Evolutionary conservation across 2,113 vertebrate genomes (phyloP), one percentile per base, ranked within the genome.

Genomic region (Oryzias curvinotus): DNA sequence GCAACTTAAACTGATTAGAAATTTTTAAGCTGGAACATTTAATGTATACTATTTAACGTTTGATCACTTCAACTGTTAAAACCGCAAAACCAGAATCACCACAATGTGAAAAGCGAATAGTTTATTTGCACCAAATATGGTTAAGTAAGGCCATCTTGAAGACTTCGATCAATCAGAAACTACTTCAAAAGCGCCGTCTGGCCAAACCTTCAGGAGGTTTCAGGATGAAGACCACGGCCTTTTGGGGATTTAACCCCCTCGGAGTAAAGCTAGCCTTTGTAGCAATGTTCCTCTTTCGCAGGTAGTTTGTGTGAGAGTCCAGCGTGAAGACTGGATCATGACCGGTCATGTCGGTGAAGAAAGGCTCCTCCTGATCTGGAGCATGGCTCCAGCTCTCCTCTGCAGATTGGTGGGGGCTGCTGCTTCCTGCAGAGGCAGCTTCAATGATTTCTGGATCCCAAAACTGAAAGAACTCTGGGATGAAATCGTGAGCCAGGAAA

Each of bases 281-380:
- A 16, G 64, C 67, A 2, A 64, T 18, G 41, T 57, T 47, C 74
- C 77, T n/a, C 42, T 28, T n/a, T 49, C 26, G 41, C 14, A 44
- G 59, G 62, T 81, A 84, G 36, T 62, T 23, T 19, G 81, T 75
- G 19, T 66, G 65, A 46, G 62, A 57, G 17, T 55, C 54, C 46
- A 52, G 46, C 30, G 65, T n/a, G 25, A 52, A 77, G 49, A 74
- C 43, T 4, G 69, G 75, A 5, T 73, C 47, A n/a, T 58, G 58
- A 19, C 26, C 36, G 1, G 56, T 80, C 45, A 67, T 19, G 4
- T 75, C 67, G 28, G 57, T 77, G 41, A 72, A 75, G 51, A 82
- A 21, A 1, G 69, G 52, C 28, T 67, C 14, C 2, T 55, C 28
- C 3, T 7, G 41, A 19, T 36, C 1, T 1, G 47, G 14, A 30